Base-by-base conservation (phyloP, 2,797 vertebrate species). In the Gephyroberyx darwinii region DNA sequence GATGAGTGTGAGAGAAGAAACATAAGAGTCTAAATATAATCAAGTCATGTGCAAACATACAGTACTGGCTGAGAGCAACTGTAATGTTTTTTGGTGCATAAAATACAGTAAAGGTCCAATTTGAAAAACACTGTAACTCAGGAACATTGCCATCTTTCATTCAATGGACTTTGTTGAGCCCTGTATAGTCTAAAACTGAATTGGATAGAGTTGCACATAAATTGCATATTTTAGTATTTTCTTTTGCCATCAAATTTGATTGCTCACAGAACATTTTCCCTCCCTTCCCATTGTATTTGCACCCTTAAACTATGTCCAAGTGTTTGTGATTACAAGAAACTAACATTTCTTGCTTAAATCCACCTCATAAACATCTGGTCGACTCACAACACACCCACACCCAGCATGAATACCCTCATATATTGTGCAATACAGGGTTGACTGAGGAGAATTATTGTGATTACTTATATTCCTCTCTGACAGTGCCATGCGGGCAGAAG, bases 351-450 rank as follows among this genome's bases (percentile, higher is more conserved):
- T 69, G 76, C 73, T 84, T 72, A 63, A 85, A 80, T 81, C 70
- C 5, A 31, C 62, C 57, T 82, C 65, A 77, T 67, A 89, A 88
- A 90, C 85, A 88, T 89, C 83, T 90, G 86, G 82, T 78, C 71
- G 64, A 58, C 69, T 66, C 69, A 71, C 79, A 65, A 65, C 77
- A 59, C 76, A 65, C 79, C 66, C 77, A 84, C 80, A 68, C 57
- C 59, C 74, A 75, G 78, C 59, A 70, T 75, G 75, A 58, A 64
- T 63, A 73, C 59, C 69, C 74, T 74, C 39, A 39, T 66, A 83
- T 75, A 57, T 81, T 84, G 84, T 71, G 82, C 62, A 89, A 85
- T 26, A 26, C 41, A 62, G 26, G 78, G 81, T 86, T 77, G 83
- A 77, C 47, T 67, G 67, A 84, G 12, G 17, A 74, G 69, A 82